Evolutionary conservation across 2,888 invertebrate genomes (phyloP).

Genomic region (Dione juno): DNA sequence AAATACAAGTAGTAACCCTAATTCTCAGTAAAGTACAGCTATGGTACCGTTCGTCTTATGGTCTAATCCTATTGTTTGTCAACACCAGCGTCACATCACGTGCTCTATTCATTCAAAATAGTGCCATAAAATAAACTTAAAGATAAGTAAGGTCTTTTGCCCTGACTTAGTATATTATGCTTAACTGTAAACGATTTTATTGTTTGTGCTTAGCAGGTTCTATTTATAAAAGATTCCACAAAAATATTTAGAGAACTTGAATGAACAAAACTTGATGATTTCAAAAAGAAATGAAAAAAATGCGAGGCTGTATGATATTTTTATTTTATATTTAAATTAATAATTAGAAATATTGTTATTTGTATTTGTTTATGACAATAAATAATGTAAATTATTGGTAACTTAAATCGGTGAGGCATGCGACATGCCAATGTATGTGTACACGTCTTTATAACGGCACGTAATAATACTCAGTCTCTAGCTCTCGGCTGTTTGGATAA

Average conservation of each 20-base stretch:
- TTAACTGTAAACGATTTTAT: neutral
- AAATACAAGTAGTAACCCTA: neutral
- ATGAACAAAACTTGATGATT: too few species aligned
- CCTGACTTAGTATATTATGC: conserved; percentile 15
- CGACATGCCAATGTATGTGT: neutral
- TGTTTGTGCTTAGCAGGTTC: neutral
- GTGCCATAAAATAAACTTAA: conserved; percentile 49
- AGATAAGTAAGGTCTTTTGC: conserved; percentile 38
- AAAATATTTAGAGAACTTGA: too few species aligned
- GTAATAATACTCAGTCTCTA: conserved; percentile 31
- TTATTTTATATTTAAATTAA: too few species aligned
- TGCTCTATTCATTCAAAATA: conserved; percentile 58
- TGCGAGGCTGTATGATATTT: too few species aligned
- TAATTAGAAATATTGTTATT: too few species aligned
- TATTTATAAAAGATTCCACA: neutral
- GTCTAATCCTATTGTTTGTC: conserved; percentile 64
- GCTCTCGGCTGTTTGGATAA: conserved; percentile 50
- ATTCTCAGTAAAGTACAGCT: neutral
- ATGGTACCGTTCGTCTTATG: conserved; percentile 12
- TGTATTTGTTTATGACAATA: too few species aligned
- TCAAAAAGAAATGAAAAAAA: too few species aligned
- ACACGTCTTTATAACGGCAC: conserved; percentile 11
- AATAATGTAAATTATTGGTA: too few species aligned
- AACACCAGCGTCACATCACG: conserved; percentile 67
- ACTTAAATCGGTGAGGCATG: neutral